Evolutionary conservation across 2,797 vertebrate genomes (phyloP).

Genomic region (Lindbergichthys nudifrons): DNA sequence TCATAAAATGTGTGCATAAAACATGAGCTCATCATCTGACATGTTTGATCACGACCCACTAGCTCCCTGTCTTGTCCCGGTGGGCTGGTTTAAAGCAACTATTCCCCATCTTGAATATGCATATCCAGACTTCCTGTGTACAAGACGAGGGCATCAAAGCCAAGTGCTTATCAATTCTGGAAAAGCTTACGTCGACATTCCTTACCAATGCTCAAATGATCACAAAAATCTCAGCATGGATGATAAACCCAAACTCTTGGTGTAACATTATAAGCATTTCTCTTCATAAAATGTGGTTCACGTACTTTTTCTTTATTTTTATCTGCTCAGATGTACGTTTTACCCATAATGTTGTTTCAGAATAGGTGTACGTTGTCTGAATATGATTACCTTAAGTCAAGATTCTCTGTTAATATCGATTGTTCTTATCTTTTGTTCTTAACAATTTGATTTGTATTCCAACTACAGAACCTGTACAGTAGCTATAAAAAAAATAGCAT

Average conservation of each 20-base stretch:
- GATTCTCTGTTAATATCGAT: conserved; percentile 2
- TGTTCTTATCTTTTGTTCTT: conserved; percentile 11
- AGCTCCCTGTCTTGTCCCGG: background rate
- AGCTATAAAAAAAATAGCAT: conserved; percentile 6
- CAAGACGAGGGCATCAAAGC: background rate
- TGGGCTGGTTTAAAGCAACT: background rate
- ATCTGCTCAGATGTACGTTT: background rate
- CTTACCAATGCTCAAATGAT: no score
- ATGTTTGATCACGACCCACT: background rate
- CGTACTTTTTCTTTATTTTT: background rate
- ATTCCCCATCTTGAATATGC: background rate
- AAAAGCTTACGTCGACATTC: background rate
- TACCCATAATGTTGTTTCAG: background rate
- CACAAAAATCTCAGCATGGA: background rate
- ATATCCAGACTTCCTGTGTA: background rate
- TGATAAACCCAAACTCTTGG: background rate
- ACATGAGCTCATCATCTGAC: background rate
- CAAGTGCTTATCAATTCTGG: background rate
- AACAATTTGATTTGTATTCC: background rate
- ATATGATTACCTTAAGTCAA: background rate
- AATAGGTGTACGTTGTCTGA: conserved; percentile 2
- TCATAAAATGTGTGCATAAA: conserved; percentile 3
- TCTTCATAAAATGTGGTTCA: background rate
- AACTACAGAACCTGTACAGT: conserved; percentile 4
- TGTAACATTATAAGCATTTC: background rate